Evolutionary conservation across 2,113 vertebrate genomes (phyloP).

Genomic region (Murina feae): DNA sequence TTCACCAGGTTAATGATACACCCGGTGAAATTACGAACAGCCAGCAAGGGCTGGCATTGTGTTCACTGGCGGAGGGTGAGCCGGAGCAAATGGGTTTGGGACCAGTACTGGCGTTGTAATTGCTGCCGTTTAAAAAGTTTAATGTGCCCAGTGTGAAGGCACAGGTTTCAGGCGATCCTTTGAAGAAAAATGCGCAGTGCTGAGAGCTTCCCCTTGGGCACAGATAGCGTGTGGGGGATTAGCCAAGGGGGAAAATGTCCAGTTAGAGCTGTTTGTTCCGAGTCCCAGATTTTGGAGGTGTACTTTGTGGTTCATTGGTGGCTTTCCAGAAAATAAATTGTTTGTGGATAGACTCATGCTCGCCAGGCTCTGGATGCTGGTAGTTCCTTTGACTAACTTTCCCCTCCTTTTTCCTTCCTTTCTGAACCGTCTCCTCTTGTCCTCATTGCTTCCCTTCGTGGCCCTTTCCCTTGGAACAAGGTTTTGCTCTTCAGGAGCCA

Average conservation of each 20-base stretch:
- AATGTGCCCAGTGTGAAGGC: neutral
- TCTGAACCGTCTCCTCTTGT: neutral
- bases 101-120: neutral
- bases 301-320: neutral
- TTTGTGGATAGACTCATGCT: neutral
- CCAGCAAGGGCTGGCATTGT: constrained; percentile 15
- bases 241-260: neutral
- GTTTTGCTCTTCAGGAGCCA: neutral
- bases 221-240: neutral
- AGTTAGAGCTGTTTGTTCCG: constrained; percentile 35
- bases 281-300: neutral
- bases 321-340: constrained; percentile 10
- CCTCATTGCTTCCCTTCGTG: neutral
- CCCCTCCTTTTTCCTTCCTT: neutral
- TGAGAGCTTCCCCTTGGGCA: neutral
- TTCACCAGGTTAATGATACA: neutral
- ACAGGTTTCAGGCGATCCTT: constrained; percentile 21
- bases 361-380: neutral
- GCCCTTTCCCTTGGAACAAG: neutral
- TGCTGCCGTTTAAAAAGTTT: constrained; percentile 36
- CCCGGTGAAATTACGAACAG: neutral
- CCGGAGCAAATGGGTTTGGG: neutral
- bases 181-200: neutral
- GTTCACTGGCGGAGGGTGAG: neutral
- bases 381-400: neutral